Conservation (phyloP, 2,888 invertebrate genomes). For the Nipponacmea schrenckii region DNA sequence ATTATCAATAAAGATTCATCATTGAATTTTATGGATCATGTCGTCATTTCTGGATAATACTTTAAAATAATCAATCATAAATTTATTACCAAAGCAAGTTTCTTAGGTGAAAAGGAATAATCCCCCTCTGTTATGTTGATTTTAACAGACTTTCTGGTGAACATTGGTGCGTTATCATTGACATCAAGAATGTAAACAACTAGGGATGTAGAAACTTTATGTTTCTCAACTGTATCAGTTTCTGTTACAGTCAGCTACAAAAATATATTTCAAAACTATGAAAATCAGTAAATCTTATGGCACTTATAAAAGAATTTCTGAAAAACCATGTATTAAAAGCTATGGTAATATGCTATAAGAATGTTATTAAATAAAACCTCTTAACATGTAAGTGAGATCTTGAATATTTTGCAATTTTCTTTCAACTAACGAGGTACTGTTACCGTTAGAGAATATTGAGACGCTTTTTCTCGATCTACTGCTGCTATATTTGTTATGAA, state of each 20-base stretch:
- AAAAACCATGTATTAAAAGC: no score
- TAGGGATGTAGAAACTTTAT: slow-evolving; percentile 41
- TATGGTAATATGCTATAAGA: no score
- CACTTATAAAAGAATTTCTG: no score
- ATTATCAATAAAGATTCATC: no score
- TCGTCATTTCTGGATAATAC: no score
- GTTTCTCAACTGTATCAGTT: slow-evolving; percentile 28
- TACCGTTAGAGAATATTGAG: neutral
- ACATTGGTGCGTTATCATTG: slow-evolving; percentile 58
- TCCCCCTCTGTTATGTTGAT: slow-evolving; percentile 43
- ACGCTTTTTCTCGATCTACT: neutral
- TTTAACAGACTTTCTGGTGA: slow-evolving; percentile 41
- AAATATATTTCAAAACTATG: neutral
- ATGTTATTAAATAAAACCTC: no score
- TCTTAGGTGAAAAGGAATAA: slow-evolving; percentile 24
- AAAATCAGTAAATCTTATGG: no score
- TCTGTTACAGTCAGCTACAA: slow-evolving; percentile 48
- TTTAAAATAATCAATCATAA: no score
- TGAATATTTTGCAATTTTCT: no score
- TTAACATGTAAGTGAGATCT: no score
- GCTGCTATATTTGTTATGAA: neutral
- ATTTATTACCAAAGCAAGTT: neutral
- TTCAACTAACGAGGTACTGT: no score
- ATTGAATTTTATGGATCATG: no score
- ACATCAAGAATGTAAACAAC: slow-evolving; percentile 51